These are phyloP conservation scores for Cephus cinctus DNA, from an alignment of 1,140 invertebrate species.

Conservation along the genomic window DNA sequence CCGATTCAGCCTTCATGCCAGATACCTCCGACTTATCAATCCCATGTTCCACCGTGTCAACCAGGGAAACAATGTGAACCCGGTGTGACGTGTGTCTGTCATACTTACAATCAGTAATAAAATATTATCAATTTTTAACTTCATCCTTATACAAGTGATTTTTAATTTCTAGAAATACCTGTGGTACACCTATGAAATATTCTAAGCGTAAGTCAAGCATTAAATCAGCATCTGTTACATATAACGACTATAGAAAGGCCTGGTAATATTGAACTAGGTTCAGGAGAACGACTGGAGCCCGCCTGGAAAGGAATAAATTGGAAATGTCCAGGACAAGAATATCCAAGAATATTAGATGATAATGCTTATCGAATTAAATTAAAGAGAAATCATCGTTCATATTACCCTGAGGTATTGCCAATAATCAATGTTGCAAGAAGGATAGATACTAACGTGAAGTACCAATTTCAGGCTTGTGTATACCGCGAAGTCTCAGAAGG, in stretches of 20 bases:
- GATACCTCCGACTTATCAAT: conserved; percentile 2
- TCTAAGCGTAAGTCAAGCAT: conserved; percentile 3
- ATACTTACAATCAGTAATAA: conserved; percentile 25
- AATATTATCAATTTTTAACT: conserved; percentile 3
- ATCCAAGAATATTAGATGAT: conserved; percentile 18
- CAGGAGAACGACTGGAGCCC: conserved; percentile 8
- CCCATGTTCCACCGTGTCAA: not conserved
- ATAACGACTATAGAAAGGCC: not conserved
- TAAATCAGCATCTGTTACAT: no score
- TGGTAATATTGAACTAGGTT: not conserved
- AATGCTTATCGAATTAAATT: conserved; percentile 31
- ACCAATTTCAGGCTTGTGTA: conserved; percentile 24
- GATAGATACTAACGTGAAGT: conserved; percentile 8
- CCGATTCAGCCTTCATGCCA: conserved; percentile 1
- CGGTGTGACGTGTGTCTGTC: conserved; percentile 24
- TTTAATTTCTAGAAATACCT: not conserved
- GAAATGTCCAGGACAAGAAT: conserved; percentile 25
- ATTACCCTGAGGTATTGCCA: conserved; percentile 23
- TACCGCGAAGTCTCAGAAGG: conserved; percentile 33
- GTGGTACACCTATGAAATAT: not conserved
- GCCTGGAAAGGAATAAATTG: conserved; percentile 22
- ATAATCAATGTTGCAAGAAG: not conserved
- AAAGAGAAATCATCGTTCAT: conserved; percentile 20
- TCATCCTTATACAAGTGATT: not conserved
- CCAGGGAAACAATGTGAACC: conserved; percentile 1